These are phyloP conservation scores for Cistogaster globosa DNA, from an alignment of 2,888 invertebrate species.

Conservation along the genomic window DNA sequence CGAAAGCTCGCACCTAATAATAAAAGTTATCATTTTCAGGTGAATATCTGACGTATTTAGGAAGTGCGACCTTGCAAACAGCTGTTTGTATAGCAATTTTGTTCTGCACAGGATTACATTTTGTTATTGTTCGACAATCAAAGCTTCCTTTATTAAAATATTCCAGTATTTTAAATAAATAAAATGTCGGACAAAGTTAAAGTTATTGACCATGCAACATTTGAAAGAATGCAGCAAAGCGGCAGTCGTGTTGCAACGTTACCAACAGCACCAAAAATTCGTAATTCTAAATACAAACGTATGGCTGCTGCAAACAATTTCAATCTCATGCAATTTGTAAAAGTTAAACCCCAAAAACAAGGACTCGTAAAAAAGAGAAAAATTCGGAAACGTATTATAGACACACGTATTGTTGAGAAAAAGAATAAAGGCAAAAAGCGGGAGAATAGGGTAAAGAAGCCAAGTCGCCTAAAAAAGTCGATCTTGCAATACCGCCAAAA, in stretches of 20 bases:
- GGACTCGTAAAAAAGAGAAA: not conserved
- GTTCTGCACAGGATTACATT: too few species aligned
- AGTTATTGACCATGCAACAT: slow-evolving; percentile 61
- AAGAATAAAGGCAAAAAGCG: slow-evolving; percentile 68
- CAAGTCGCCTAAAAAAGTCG: slow-evolving; percentile 74
- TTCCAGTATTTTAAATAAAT: not conserved
- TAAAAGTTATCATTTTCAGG: too few species aligned
- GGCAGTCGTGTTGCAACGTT: not conserved
- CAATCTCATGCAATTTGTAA: slow-evolving; percentile 60
- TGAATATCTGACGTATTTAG: too few species aligned
- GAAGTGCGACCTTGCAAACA: too few species aligned
- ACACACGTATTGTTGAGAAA: not conserved
- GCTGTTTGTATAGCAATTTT: too few species aligned
- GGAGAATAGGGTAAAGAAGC: slow-evolving; percentile 64
- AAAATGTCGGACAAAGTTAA: slow-evolving; percentile 64
- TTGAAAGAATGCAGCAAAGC: slow-evolving; percentile 56
- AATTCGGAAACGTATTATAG: slow-evolving; percentile 20
- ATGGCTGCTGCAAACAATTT: slow-evolving; percentile 50
- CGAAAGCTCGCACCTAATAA: too few species aligned
- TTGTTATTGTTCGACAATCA: too few species aligned
- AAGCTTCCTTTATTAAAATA: not conserved
- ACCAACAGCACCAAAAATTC: slow-evolving; percentile 30
- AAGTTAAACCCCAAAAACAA: not conserved
- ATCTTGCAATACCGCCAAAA: slow-evolving; percentile 74
- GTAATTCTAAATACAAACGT: slow-evolving; percentile 69